Conservation (phyloP, 2,113 vertebrate species). For the Oreochromis niloticus region DNA sequence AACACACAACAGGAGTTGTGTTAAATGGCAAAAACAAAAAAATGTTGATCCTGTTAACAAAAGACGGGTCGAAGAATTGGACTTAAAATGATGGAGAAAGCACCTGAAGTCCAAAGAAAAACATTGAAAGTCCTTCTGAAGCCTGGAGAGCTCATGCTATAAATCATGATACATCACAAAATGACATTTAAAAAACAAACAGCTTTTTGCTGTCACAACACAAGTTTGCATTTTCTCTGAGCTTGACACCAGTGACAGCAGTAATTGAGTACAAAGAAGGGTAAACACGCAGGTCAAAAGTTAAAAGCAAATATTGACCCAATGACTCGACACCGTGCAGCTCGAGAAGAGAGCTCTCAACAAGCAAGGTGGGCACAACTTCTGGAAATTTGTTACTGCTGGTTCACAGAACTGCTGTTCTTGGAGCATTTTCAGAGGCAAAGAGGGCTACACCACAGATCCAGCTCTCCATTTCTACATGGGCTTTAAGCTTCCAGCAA, state of each 20-base stretch:
- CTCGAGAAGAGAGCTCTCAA: slow-evolving; percentile 34
- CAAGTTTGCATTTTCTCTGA: background rate
- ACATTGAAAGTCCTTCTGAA: no score
- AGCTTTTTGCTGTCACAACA: background rate
- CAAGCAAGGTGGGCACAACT: background rate
- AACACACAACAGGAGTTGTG: no score
- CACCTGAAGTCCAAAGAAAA: no score
- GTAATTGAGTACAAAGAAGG: slow-evolving; percentile 32
- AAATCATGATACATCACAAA: background rate
- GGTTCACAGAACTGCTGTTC: background rate
- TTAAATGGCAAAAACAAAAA: no score
- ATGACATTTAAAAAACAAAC: background rate
- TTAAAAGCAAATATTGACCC: slow-evolving; percentile 67
- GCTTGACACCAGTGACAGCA: background rate
- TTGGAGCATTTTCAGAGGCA: slow-evolving; percentile 8
- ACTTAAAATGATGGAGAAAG: no score
- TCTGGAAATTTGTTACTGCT: slow-evolving; percentile 8
- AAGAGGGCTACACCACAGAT: background rate
- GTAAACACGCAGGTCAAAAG: slow-evolving; percentile 66
- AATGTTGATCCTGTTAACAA: no score
- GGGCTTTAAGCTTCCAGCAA: slow-evolving; percentile 1
- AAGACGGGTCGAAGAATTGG: no score
- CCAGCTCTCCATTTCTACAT: background rate
- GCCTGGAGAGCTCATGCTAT: background rate
- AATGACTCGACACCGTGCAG: slow-evolving; percentile 59